phyloP scores from a whole-genome alignment of 2,797 vertebrate genomes.

The Glossophaga mutica region DNA sequence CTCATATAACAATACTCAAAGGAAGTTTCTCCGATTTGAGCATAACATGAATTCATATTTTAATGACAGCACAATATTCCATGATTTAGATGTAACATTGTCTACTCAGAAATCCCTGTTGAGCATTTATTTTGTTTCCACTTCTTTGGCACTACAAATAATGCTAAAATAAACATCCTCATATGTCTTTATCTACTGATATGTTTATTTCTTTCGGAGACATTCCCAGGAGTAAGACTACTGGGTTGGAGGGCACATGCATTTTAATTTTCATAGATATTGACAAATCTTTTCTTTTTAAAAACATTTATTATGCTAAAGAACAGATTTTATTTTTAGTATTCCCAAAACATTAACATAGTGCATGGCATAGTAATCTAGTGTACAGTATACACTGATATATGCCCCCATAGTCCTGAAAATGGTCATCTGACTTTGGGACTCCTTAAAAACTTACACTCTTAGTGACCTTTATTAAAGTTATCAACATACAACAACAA shows the following conservation, averaged over 20 bases:
- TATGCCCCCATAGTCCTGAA: background rate
- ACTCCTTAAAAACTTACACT: constrained; percentile 35
- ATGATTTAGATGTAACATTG: background rate
- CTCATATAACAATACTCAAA: background rate
- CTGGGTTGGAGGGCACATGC: background rate
- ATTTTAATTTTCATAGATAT: constrained; percentile 15
- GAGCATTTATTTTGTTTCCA: background rate
- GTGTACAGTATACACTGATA: constrained; percentile 34
- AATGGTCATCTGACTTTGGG: background rate
- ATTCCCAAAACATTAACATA: constrained; percentile 58
- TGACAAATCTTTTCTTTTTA: background rate
- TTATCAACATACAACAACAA: background rate
- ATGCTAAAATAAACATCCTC: background rate
- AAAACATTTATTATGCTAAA: constrained; percentile 59
- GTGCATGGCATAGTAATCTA: constrained; percentile 29
- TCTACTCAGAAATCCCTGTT: background rate
- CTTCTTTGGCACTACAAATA: background rate
- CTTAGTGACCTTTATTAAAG: constrained; percentile 38
- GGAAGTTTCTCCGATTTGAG: background rate
- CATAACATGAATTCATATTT: background rate
- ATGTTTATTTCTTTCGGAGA: background rate
- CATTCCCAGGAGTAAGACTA: background rate
- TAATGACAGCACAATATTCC: background rate
- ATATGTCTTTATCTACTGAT: background rate
- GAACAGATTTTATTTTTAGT: constrained; percentile 51